Percentiles rank a stretch among this genome's conserved stretches.
Conservation (phyloP, 2,888 invertebrate genomes). For the Aphelenchoides bicaudatus region DNA sequence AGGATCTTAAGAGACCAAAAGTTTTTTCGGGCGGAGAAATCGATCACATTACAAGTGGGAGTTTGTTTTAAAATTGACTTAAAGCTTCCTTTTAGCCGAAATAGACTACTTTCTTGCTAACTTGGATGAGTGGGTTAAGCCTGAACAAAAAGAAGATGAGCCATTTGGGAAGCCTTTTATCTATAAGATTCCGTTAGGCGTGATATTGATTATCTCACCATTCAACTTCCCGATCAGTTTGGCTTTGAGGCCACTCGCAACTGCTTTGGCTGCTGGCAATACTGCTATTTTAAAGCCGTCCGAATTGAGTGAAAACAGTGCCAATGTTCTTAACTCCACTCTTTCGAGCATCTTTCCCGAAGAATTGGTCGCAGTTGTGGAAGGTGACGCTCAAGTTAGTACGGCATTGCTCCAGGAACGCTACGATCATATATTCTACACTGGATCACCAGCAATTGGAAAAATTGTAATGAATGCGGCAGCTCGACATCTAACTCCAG, state of each 20-base stretch:
- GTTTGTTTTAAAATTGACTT: neutral
- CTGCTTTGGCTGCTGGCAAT: conserved; percentile 22
- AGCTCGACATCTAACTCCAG: conserved; percentile 83
- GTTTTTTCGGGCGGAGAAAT: conserved; percentile 10
- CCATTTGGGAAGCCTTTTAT: conserved; percentile 6
- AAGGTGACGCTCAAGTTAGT: conserved; percentile 80
- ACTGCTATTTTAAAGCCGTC: conserved; percentile 24
- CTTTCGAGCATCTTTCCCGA: conserved; percentile 59
- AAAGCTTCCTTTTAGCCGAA: conserved; percentile 70
- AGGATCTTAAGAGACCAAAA: conserved; percentile 37
- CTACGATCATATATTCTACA: conserved; percentile 94
- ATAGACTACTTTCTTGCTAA: conserved; percentile 42
- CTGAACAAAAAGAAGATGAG: conserved; percentile 15
- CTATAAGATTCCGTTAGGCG: conserved; percentile 79
- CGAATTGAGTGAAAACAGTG: conserved; percentile 8
- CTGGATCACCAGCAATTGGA: conserved; percentile 75
- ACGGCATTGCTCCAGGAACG: conserved; percentile 77
- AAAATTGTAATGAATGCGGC: conserved; percentile 83
- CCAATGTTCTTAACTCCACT: conserved; percentile 6
- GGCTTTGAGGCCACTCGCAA: conserved; percentile 12
- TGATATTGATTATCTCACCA: conserved; percentile 68
- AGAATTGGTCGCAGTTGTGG: conserved; percentile 77
- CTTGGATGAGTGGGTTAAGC: conserved; percentile 34
- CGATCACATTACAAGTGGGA: neutral
- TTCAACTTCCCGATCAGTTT: conserved; percentile 22